Evolutionary conservation across 30 jellyfish, hydroid and myxozoan species (phyloP).

Genomic region (Aurelia aurita): DNA sequence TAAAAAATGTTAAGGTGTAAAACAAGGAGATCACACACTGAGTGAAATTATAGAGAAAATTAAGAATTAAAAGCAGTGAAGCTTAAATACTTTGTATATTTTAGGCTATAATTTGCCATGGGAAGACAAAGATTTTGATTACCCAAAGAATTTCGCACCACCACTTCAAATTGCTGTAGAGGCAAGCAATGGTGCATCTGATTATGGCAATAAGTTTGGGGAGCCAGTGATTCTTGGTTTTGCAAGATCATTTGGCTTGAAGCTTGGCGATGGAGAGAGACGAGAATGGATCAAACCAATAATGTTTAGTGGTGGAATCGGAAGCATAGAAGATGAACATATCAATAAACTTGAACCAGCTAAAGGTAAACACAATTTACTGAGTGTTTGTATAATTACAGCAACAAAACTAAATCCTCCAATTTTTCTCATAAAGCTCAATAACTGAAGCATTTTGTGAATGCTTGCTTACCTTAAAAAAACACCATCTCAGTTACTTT

Average conservation of each 20-base stretch:
- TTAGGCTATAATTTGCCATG: conserved; percentile 87
- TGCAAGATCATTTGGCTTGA: conserved; percentile 89
- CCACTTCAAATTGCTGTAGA: conserved; percentile 90
- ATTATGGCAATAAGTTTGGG: conserved; percentile 96
- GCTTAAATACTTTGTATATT: no score
- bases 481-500: no score
- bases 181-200: conserved; percentile 98
- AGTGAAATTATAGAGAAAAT: no score
- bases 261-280: conserved; percentile 67
- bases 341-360: conserved; percentile 54
- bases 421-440: no score
- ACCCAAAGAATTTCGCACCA: conserved; percentile 87
- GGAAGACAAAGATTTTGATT: conserved; percentile 70
- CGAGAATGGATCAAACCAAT: conserved; percentile 96
- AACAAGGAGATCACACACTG: no score
- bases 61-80: no score
- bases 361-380: conserved; percentile 7
- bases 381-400: no score
- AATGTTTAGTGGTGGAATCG: conserved; percentile 97
- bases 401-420: no score
- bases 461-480: no score
- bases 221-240: conserved; percentile 93
- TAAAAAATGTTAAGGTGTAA: no score
- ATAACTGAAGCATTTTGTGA: no score
- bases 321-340: conserved; percentile 87